Conservation (phyloP, 2,888 invertebrate species). For the Eledona agricola region DNA sequence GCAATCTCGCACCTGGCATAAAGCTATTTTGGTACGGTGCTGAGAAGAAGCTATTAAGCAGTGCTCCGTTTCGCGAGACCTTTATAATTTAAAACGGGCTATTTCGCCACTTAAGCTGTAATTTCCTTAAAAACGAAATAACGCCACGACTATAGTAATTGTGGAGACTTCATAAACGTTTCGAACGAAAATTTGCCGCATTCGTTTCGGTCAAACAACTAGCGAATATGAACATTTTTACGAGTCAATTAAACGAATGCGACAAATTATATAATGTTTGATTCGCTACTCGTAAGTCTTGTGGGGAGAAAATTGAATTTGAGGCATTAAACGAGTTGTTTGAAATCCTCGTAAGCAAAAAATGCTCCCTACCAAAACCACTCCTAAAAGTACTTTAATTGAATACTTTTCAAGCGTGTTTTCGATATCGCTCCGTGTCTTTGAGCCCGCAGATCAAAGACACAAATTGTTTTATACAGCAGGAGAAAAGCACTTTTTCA, state of each 20-base stretch:
- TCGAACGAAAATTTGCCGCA: slow-evolving; percentile 1
- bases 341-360: slow-evolving; percentile 26
- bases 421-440: slow-evolving; percentile 30
- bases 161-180: slow-evolving; percentile 31
- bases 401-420: slow-evolving; percentile 35
- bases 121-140: slow-evolving; percentile 42
- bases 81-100: slow-evolving; percentile 44
- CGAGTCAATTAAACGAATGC: too few species aligned
- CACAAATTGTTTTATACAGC: slow-evolving; percentile 26
- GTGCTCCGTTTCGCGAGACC: slow-evolving; percentile 38
- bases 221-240: too few species aligned
- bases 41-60: slow-evolving; percentile 34
- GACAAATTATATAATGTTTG: slow-evolving; percentile 8
- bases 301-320: slow-evolving; percentile 18
- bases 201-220: slow-evolving; percentile 4
- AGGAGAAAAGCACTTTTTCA: slow-evolving; percentile 22
- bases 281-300: slow-evolving; percentile 3
- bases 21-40: slow-evolving; percentile 15
- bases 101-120: slow-evolving; percentile 41
- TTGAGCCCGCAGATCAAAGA: slow-evolving; percentile 27
- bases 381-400: slow-evolving; percentile 39
- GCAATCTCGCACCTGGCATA: slow-evolving; percentile 18
- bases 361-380: slow-evolving; percentile 26
- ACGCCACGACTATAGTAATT: slow-evolving; percentile 38
- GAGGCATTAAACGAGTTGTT: slow-evolving; percentile 21